Percentiles rank a stretch among this genome's conserved stretches.
Evolutionary conservation across 2,113 vertebrate species (phyloP).

Genomic region (Saguinus midas): DNA sequence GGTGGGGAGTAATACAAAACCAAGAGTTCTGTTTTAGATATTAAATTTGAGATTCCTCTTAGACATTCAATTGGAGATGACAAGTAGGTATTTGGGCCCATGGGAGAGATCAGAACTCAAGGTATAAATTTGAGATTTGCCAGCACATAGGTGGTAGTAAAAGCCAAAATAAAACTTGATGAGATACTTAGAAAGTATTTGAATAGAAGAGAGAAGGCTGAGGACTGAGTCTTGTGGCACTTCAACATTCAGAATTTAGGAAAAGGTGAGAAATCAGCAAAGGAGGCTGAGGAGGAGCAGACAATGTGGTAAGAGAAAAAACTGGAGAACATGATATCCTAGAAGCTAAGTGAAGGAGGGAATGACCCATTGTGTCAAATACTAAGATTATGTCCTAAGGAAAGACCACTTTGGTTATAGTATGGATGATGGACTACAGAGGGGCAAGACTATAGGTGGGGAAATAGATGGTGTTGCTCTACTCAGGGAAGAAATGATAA

Average conservation of each 20-base stretch:
- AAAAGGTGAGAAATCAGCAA: not conserved
- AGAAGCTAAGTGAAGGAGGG: not conserved
- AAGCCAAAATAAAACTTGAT: not conserved
- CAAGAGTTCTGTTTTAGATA: not conserved
- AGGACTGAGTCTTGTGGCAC: not conserved
- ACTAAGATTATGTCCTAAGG: not conserved
- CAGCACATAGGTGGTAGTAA: not conserved
- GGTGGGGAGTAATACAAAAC: not conserved
- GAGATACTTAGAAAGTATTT: not conserved
- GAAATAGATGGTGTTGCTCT: not conserved
- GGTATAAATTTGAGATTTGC: not conserved
- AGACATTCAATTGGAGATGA: not conserved
- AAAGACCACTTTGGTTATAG: not conserved
- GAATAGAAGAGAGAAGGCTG: not conserved
- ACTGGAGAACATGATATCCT: not conserved
- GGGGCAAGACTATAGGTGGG: not conserved
- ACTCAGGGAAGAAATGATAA: not conserved
- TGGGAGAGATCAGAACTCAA: not conserved
- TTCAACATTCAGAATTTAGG: not conserved
- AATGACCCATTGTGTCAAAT: not conserved
- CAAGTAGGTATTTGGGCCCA: not conserved
- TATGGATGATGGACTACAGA: not conserved
- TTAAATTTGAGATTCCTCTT: not conserved
- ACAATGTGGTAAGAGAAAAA: not conserved
- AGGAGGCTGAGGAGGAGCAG: not conserved